Percentiles rank a stretch among this genome's conserved stretches.
Evolutionary conservation across 92 coral and sea anemone genomes (phyloP).

Genomic region (Micromussa lordhowensis): DNA sequence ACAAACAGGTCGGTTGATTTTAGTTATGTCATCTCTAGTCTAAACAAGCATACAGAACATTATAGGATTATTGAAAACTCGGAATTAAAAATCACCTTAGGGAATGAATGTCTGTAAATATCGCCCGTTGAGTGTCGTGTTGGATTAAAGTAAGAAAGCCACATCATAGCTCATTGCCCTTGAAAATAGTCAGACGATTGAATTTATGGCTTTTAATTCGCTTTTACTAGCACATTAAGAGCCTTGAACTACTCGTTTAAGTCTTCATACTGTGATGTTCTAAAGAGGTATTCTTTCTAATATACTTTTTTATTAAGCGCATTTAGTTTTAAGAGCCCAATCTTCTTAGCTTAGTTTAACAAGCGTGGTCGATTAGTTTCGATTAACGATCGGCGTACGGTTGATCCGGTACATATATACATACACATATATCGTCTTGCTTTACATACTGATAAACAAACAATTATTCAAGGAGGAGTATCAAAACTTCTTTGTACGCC

Average conservation of each 20-base stretch:
- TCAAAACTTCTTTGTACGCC: too few relatives aligned
- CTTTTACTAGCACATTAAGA: background rate
- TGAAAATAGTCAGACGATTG: too few relatives aligned
- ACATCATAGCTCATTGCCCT: too few relatives aligned
- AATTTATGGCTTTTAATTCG: background rate
- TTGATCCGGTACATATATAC: background rate
- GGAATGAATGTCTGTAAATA: background rate
- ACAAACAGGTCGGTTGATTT: background rate
- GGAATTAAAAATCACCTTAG: background rate
- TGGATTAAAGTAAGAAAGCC: background rate
- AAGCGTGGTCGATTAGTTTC: too few relatives aligned
- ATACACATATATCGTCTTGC: background rate
- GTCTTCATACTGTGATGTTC: background rate
- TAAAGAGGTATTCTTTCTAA: background rate
- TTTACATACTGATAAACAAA: background rate
- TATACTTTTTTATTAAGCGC: background rate
- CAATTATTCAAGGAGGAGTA: too few relatives aligned
- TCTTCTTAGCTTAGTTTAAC: background rate
- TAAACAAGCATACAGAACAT: background rate
- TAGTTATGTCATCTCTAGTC: background rate
- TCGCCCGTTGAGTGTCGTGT: background rate
- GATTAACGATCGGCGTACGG: background rate
- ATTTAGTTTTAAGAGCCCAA: background rate
- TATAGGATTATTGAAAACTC: background rate
- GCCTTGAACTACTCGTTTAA: background rate